phyloP scores from a whole-genome alignment of 2,113 vertebrate genomes.

The Pseudolaguvia tuberculata region DNA sequence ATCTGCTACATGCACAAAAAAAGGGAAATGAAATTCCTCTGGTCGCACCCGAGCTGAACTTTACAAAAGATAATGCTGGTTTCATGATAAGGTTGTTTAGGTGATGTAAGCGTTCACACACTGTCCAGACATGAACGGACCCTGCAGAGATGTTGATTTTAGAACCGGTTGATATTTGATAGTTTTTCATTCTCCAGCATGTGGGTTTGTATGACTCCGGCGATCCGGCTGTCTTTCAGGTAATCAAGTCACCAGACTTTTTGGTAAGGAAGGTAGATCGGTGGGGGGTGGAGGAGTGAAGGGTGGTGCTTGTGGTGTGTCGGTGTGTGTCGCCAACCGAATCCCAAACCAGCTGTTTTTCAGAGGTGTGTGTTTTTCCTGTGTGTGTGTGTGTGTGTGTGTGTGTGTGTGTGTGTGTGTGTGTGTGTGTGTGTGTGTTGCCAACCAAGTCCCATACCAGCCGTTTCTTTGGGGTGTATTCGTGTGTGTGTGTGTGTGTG shows the following conservation, averaged over 20 bases:
- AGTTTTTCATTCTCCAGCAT: background rate
- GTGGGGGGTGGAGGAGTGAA: no score
- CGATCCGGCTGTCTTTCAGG: no score
- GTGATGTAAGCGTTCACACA: background rate
- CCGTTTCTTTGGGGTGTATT: background rate
- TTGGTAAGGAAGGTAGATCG: no score
- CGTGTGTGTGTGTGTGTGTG: constrained; percentile 5
- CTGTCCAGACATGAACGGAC: background rate
- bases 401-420: constrained; percentile 1
- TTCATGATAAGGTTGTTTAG: background rate
- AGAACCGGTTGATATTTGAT: background rate
- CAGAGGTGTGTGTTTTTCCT: no score
- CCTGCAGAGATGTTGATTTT: background rate
- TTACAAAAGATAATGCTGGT: constrained; percentile 9
- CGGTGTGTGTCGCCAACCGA: no score
- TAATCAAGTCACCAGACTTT: no score
- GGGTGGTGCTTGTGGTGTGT: no score
- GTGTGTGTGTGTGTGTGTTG: background rate
- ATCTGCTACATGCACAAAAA: constrained; percentile 41
- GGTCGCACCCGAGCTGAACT: constrained; percentile 35
- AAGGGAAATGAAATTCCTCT: constrained; percentile 54
- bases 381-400: background rate
- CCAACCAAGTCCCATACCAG: no score
- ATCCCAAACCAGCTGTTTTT: no score
- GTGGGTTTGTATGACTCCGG: background rate